A percentile compares a stretch with the other conserved stretches of the same genome.
Evolutionary conservation across 2,888 invertebrate species (phyloP).

Genomic region (Cartodere bifasciata): DNA sequence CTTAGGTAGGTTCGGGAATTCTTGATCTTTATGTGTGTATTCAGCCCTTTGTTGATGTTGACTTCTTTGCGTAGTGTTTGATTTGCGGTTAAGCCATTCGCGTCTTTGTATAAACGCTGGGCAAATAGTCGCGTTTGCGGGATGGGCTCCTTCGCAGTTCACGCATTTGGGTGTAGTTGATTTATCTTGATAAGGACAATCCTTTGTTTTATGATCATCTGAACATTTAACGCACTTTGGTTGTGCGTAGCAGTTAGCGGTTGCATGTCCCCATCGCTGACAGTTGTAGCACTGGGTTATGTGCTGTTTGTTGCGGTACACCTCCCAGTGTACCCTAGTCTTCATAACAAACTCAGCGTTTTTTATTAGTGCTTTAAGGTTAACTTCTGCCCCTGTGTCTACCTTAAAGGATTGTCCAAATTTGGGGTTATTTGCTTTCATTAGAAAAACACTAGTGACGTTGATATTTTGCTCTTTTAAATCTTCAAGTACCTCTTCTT

Average conservation of each 20-base stretch:
- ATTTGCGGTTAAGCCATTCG: too few species aligned
- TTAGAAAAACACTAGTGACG: not conserved
- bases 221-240: conserved; percentile 1
- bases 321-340: not conserved
- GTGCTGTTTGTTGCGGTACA: conserved; percentile 4
- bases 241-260: not conserved
- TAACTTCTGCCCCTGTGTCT: not conserved
- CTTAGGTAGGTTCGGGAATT: too few species aligned
- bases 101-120: too few species aligned
- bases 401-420: not conserved
- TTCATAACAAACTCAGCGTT: not conserved
- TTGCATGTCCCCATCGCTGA: conserved; percentile 4
- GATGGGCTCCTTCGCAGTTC: not conserved
- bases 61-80: too few species aligned
- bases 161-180: not conserved
- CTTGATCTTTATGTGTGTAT: too few species aligned
- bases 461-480: not conserved
- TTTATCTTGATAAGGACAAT: not conserved
- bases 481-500: not conserved
- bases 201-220: not conserved
- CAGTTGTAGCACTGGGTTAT: conserved; percentile 3
- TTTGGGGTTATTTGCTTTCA: conserved; percentile 2
- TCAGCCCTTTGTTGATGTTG: too few species aligned
- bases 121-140: too few species aligned
- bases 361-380: not conserved